phyloP scores from a whole-genome alignment of 2,797 vertebrate genomes.

The Onychomys torridus region DNA sequence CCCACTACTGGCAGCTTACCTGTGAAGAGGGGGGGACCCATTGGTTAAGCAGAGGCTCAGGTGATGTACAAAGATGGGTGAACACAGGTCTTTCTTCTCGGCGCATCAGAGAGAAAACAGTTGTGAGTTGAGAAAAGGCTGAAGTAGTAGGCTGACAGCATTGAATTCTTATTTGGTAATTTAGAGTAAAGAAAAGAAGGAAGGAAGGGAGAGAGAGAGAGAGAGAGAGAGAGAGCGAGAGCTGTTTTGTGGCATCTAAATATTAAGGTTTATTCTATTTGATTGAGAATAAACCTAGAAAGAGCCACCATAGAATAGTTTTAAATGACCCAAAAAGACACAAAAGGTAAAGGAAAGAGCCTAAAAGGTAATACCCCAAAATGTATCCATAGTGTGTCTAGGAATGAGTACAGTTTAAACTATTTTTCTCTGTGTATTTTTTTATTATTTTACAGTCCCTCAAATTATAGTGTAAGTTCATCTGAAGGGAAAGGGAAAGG shows the following conservation, averaged over 20 bases:
- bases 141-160: not conserved
- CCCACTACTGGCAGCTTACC: not conserved
- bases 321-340: conserved; percentile 34
- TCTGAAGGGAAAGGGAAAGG: not conserved
- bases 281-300: not conserved
- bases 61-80: not conserved
- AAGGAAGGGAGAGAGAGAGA: not conserved
- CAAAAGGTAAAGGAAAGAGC: conserved; percentile 14
- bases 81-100: not conserved
- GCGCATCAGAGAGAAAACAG: not conserved
- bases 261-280: not conserved
- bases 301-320: conserved; percentile 8
- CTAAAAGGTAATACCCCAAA: not conserved
- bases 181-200: not conserved
- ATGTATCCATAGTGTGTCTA: not conserved
- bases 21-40: not conserved
- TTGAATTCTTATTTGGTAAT: not conserved
- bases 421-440: not conserved
- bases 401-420: not conserved
- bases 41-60: not conserved
- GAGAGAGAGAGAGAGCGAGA: not conserved
- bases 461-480: not conserved
- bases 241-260: conserved; percentile 7
- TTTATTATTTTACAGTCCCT: not conserved
- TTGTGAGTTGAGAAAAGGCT: not conserved